phyloP scores from a whole-genome alignment of 1,140 invertebrate species.

The Caenorhabditis briggsae region DNA sequence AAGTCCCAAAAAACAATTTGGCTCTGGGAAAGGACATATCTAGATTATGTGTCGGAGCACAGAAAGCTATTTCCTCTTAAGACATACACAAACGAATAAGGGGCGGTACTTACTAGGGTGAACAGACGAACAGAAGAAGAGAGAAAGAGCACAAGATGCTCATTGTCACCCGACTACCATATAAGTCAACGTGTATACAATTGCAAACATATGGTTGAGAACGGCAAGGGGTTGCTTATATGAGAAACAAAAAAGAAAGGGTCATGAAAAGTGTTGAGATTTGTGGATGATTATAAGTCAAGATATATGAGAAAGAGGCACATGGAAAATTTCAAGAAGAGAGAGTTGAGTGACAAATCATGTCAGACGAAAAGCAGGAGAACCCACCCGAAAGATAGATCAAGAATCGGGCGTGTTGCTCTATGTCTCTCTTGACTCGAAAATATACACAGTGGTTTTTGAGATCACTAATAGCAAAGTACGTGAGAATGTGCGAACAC shows the following conservation, averaged over 20 bases:
- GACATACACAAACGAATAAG: constrained; percentile 15
- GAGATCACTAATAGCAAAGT: no score
- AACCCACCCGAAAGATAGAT: constrained; percentile 26
- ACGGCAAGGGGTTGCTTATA: neutral
- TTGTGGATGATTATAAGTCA: neutral
- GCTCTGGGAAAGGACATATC: neutral
- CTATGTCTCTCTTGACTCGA: no score
- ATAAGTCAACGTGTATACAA: constrained; percentile 45
- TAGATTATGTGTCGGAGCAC: constrained; percentile 11
- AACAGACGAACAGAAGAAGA: neutral
- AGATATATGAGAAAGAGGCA: neutral
- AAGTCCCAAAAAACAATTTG: constrained; percentile 7
- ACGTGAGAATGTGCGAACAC: no score
- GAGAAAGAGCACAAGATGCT: constrained; percentile 11
- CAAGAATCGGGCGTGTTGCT: constrained; percentile 10
- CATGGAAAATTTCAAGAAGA: neutral
- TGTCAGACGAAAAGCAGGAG: neutral
- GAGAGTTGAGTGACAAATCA: constrained; percentile 7
- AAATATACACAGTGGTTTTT: neutral
- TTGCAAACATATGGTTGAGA: constrained; percentile 39
- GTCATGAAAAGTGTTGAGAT: neutral
- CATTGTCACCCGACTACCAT: constrained; percentile 23
- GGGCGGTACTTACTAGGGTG: neutral
- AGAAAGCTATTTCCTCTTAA: neutral
- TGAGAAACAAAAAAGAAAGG: neutral